Conservation (phyloP, 2,888 invertebrate species). For the Drosophila dives region DNA sequence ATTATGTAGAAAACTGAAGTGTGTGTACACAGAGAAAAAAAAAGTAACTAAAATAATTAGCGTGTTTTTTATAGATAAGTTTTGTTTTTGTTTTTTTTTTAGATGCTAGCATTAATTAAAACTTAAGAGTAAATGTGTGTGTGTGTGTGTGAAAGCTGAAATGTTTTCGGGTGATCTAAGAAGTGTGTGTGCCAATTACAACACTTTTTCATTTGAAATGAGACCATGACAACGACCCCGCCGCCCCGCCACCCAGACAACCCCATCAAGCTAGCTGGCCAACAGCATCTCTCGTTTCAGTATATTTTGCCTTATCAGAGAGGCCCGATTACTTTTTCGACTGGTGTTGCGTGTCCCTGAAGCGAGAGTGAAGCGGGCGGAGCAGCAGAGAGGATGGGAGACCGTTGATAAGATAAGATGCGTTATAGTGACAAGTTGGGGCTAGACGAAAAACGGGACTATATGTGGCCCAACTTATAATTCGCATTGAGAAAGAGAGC, state of each 20-base stretch:
- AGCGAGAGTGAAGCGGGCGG: not conserved
- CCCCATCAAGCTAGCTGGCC: not conserved
- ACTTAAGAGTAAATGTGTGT: conserved; percentile 4
- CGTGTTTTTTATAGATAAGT: not conserved
- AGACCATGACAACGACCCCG: not conserved
- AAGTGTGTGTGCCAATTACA: conserved; percentile 72
- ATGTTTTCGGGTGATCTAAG: conserved; percentile 40
- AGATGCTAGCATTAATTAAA: conserved; percentile 24
- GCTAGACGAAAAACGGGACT: conserved; percentile 5
- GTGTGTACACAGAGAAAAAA: not conserved
- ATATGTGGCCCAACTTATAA: conserved; percentile 70
- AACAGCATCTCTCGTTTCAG: conserved; percentile 39
- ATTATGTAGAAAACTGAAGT: not conserved
- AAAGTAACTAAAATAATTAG: not conserved
- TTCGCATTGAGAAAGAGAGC: conserved; percentile 58
- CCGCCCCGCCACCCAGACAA: not conserved
- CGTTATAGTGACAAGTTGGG: not conserved
- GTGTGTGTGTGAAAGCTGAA: conserved; percentile 11
- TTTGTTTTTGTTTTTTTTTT: not conserved
- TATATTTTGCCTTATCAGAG: conserved; percentile 23
- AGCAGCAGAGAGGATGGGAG: not conserved
- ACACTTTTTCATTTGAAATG: conserved; percentile 66
- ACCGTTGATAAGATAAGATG: conserved; percentile 60
- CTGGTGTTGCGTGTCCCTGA: conserved; percentile 1
- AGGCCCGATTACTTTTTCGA: conserved; percentile 17